A percentile compares a stretch with the other conserved stretches of the same genome.
Evolutionary conservation across 2,888 invertebrate species (phyloP).

Genomic region (Chrysolina oricalcia): DNA sequence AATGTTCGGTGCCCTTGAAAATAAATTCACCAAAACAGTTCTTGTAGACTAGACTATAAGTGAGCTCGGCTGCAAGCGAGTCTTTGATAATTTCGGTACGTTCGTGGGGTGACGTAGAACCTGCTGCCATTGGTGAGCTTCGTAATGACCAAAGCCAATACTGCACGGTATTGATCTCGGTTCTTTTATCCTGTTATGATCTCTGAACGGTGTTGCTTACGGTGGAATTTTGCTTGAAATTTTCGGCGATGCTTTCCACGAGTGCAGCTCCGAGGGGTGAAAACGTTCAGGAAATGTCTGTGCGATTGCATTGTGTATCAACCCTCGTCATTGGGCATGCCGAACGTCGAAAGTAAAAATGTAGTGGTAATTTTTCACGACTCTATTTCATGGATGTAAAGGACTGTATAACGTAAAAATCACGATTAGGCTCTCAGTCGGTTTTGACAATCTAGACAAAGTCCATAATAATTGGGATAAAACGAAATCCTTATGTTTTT

Average conservation of each 20-base stretch:
- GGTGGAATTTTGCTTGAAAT: constrained; percentile 36
- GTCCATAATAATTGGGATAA: no score
- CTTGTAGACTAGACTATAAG: no score
- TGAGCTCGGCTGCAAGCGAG: constrained; percentile 21
- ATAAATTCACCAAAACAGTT: no score
- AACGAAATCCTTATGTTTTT: no score
- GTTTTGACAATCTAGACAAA: no score
- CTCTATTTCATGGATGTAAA: no score
- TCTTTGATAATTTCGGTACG: constrained; percentile 37
- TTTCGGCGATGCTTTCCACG: constrained; percentile 41
- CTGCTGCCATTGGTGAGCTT: constrained; percentile 54
- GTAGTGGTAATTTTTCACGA: background rate
- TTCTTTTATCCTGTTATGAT: constrained; percentile 25
- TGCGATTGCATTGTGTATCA: constrained; percentile 45
- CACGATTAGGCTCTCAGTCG: no score
- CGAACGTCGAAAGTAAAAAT: constrained; percentile 5
- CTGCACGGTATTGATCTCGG: constrained; percentile 58
- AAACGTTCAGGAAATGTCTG: constrained; percentile 38
- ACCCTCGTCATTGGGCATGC: constrained; percentile 32
- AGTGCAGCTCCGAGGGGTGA: constrained; percentile 35
- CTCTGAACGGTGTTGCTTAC: constrained; percentile 27
- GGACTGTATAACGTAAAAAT: no score
- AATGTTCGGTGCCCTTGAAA: no score
- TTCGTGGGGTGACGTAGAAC: constrained; percentile 29
- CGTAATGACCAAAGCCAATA: constrained; percentile 63